Percentiles rank a stretch among this genome's conserved stretches.
These are phyloP conservation scores for Hartigia nigra DNA, from an alignment of 2,888 invertebrate genomes.

Conservation along the genomic window DNA sequence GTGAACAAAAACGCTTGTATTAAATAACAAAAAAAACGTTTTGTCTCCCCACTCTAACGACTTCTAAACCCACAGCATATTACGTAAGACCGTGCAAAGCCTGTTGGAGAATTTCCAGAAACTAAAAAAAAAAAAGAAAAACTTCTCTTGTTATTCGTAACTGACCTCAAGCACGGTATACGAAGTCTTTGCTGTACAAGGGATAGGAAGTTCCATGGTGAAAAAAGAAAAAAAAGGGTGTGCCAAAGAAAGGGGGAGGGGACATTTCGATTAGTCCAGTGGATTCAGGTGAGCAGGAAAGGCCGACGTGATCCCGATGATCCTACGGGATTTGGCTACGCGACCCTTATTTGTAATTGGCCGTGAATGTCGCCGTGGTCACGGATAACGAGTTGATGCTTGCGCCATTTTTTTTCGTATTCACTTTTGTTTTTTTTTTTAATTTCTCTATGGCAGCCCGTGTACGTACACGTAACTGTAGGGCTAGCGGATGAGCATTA, in stretches of 20 bases:
- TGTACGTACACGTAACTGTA: constrained; percentile 13
- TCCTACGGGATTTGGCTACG: constrained; percentile 38
- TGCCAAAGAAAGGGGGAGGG: background rate
- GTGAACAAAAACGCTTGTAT: too few species aligned
- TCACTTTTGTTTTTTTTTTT: constrained; percentile 7
- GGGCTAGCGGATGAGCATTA: constrained; percentile 15
- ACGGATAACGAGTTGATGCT: constrained; percentile 22
- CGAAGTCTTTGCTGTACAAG: background rate
- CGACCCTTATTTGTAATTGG: constrained; percentile 47
- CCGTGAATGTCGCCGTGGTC: constrained; percentile 32
- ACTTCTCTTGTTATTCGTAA: background rate
- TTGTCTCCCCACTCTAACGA: background rate
- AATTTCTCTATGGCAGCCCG: background rate
- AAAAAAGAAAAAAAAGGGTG: background rate
- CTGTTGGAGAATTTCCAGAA: background rate
- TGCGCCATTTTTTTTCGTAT: constrained; percentile 4
- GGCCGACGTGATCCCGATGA: constrained; percentile 38
- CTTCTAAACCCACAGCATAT: background rate
- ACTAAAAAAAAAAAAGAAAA: background rate
- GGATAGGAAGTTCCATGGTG: background rate
- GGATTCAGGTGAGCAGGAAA: constrained; percentile 32
- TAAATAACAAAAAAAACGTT: background rate
- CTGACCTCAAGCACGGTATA: background rate
- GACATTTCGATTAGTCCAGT: background rate
- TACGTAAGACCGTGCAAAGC: background rate